A percentile compares a stretch with the other conserved stretches of the same genome.
These are phyloP conservation scores for Ormyrus pomaceus DNA, from an alignment of 2,888 invertebrate species.

Conservation along the genomic window DNA sequence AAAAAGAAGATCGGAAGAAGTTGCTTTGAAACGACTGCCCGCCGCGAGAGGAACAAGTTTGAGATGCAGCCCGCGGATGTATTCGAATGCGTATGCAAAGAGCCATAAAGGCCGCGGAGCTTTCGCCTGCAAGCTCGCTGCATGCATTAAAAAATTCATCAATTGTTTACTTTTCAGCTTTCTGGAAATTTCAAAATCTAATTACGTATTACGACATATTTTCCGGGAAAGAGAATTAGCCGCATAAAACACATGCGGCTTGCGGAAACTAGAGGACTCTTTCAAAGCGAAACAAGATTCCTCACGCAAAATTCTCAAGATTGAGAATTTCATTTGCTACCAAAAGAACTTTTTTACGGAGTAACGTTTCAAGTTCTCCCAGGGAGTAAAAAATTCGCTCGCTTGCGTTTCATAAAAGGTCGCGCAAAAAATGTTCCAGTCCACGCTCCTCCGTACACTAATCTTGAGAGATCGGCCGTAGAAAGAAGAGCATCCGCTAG, in stretches of 20 bases:
- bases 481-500: constrained; percentile 61
- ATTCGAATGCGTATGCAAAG: constrained; percentile 65
- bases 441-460: constrained; percentile 44
- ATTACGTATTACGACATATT: neutral
- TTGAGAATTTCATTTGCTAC: constrained; percentile 42
- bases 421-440: constrained; percentile 11
- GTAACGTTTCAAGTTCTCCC: constrained; percentile 20
- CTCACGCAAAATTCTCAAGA: constrained; percentile 40
- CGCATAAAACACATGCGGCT: neutral
- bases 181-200: too few species aligned
- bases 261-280: neutral
- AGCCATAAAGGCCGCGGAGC: constrained; percentile 61
- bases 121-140: neutral
- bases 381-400: constrained; percentile 24
- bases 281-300: constrained; percentile 9
- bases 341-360: constrained; percentile 22
- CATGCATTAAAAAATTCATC: neutral
- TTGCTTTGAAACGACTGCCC: constrained; percentile 42
- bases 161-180: too few species aligned
- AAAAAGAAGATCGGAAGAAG: constrained; percentile 36
- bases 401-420: constrained; percentile 32
- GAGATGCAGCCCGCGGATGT: constrained; percentile 64
- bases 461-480: constrained; percentile 54
- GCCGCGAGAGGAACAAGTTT: constrained; percentile 61
- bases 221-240: neutral